A percentile compares a stretch with the other conserved stretches of the same genome.
Evolutionary conservation across 1,140 invertebrate genomes (phyloP).

Genomic region (Heliconius congener): DNA sequence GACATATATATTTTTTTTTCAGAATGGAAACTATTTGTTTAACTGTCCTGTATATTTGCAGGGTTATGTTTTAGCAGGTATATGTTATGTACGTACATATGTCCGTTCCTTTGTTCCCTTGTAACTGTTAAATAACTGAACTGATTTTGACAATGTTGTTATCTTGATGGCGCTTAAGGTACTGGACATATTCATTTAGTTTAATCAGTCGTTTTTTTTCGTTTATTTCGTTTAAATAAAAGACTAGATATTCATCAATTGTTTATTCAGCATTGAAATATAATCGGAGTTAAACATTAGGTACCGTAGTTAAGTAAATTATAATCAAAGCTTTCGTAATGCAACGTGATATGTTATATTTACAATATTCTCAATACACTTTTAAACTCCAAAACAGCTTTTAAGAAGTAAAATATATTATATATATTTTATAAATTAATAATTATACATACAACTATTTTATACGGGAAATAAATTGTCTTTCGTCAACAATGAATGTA

Average conservation of each 20-base stretch:
- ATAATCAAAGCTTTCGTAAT: slow-evolving; percentile 31
- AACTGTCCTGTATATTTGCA: no score
- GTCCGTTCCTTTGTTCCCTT: no score
- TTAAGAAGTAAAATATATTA: neutral
- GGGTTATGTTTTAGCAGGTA: no score
- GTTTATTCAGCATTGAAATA: slow-evolving; percentile 35
- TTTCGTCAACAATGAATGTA: neutral
- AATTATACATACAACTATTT: neutral
- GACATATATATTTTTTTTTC: no score
- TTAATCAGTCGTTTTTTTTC: no score
- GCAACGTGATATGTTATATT: slow-evolving; percentile 26
- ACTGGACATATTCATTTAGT: no score
- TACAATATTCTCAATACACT: slow-evolving; percentile 9
- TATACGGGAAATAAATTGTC: neutral
- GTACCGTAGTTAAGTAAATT: slow-evolving; percentile 26
- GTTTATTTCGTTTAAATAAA: neutral
- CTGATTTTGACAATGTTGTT: no score
- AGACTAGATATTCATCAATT: slow-evolving; percentile 16
- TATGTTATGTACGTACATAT: no score
- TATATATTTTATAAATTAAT: neutral
- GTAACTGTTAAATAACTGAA: no score
- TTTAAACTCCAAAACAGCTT: neutral
- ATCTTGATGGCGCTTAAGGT: no score
- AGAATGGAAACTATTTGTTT: no score
- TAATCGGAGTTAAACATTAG: slow-evolving; percentile 36